Evolutionary conservation across 1,140 invertebrate genomes (phyloP), one percentile per base, ranked within the genome.

Genomic region (Ceratina calcarata): DNA sequence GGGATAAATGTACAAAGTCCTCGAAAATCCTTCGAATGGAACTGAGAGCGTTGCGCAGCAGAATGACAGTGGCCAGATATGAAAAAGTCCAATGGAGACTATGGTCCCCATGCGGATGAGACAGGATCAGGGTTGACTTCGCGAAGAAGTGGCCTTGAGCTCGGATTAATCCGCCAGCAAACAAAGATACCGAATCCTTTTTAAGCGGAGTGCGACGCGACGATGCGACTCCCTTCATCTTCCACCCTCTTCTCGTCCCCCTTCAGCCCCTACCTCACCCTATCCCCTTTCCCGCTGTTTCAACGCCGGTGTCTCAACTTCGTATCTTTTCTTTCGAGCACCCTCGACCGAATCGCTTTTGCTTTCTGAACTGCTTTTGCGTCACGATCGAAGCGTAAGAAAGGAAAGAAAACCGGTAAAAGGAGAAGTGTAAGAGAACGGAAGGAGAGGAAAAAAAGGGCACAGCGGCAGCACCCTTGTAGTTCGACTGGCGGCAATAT

Each of bases 181-280:
- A 87, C 84, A 84, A 84, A 83, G 82, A 67, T 76, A 66, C 58
- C 45, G 75, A 84, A 86, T 86, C 78, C 86, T 73, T 18, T 57
- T 57, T n/a, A n/a, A n/a, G 55, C 15, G 16, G n/a, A n/a, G 69
- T 53, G 65, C 15, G 60, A 13, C 57, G 57, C 85, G 71, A 15
- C 72, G 60, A 13, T 49, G 57, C 85, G 71, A 15, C 72, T 24
- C 22, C 32, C 37, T 76, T 71, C 69, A 66, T 66, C 58, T 20
- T 68, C 71, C 27, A 61, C 81, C 80, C 37, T 65, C 58, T n/a
- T 51, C 65, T n/a, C 18, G 16, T 15, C 62, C 62, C 6, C 45
- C n/a, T 16, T 16, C n/a, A 20, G 1, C 27, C 12, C 1, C n/a
- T 32, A 32, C 20, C 1, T 15, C 32, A 6, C 32, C 8, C 37